phyloP scores from a whole-genome alignment of 2,888 invertebrate genomes.

The Pediacus dermestoides region DNA sequence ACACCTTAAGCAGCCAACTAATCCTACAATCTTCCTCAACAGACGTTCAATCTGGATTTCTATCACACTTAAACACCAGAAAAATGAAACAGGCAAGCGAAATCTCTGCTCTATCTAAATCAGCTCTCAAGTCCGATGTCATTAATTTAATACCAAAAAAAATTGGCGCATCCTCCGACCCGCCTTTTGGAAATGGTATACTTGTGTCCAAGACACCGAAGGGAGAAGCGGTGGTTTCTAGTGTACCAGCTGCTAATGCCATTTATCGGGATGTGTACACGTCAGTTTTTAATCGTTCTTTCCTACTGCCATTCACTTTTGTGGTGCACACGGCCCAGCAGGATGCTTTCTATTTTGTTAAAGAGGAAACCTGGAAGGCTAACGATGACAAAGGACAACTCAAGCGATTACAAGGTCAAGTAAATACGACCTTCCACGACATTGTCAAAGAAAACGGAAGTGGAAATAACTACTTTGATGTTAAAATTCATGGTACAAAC shows the following conservation, averaged over 20 bases:
- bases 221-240: constrained; percentile 77
- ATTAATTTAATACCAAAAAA: constrained; percentile 71
- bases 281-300: constrained; percentile 86
- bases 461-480: constrained; percentile 74
- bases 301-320: constrained; percentile 81
- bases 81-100: constrained; percentile 74
- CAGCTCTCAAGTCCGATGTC: constrained; percentile 74
- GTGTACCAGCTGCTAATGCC: constrained; percentile 85
- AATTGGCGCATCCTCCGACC: constrained; percentile 80
- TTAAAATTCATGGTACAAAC: constrained; percentile 86
- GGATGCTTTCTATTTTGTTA: constrained; percentile 90
- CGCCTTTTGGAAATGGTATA: constrained; percentile 84
- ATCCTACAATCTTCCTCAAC: constrained; percentile 56
- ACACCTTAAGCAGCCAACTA: constrained; percentile 53
- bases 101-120: constrained; percentile 73
- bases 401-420: constrained; percentile 83
- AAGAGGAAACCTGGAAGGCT: constrained; percentile 86
- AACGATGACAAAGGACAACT: constrained; percentile 84
- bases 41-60: constrained; percentile 77
- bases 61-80: constrained; percentile 75
- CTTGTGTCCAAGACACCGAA: constrained; percentile 76
- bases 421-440: constrained; percentile 89
- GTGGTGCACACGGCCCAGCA: constrained; percentile 85
- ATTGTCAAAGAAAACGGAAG: constrained; percentile 66
- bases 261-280: constrained; percentile 91